phyloP scores from a whole-genome alignment of 2,797 vertebrate species.

The Danio choprae region DNA sequence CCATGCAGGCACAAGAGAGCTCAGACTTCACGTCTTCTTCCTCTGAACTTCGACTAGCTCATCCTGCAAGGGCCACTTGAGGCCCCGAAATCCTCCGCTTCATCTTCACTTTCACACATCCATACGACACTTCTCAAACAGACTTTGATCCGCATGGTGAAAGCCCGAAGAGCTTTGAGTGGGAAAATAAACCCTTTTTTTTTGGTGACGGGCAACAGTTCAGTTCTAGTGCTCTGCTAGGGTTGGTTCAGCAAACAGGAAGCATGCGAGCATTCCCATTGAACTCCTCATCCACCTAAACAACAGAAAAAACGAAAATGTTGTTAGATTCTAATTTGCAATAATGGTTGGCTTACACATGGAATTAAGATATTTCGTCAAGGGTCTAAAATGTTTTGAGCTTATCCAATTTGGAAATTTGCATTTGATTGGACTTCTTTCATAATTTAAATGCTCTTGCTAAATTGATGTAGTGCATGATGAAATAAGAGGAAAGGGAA shows the following conservation, averaged over 20 bases:
- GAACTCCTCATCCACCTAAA: constrained; percentile 83
- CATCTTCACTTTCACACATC: neutral
- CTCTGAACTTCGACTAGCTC: constrained; percentile 2
- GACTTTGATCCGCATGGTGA: constrained; percentile 24
- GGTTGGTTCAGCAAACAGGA: constrained; percentile 74
- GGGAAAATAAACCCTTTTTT: constrained; percentile 49
- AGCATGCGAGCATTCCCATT: constrained; percentile 73
- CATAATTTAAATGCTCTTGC: no score
- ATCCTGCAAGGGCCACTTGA: neutral
- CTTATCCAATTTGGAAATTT: no score
- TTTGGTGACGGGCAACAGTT: constrained; percentile 50
- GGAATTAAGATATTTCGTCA: no score
- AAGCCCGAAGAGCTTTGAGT: constrained; percentile 59
- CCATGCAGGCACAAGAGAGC: constrained; percentile 30
- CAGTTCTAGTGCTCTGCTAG: constrained; percentile 23
- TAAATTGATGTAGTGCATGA: no score
- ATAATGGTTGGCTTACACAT: neutral
- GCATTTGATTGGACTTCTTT: no score
- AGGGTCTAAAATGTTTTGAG: no score
- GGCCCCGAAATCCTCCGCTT: neutral
- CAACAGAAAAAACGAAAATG: neutral
- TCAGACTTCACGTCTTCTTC: constrained; percentile 18
- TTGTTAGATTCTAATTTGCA: neutral
- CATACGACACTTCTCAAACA: constrained; percentile 7
- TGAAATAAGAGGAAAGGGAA: no score